Conservation (phyloP, 2,888 invertebrate species). For the Amblyjoppa fuscipennis region DNA sequence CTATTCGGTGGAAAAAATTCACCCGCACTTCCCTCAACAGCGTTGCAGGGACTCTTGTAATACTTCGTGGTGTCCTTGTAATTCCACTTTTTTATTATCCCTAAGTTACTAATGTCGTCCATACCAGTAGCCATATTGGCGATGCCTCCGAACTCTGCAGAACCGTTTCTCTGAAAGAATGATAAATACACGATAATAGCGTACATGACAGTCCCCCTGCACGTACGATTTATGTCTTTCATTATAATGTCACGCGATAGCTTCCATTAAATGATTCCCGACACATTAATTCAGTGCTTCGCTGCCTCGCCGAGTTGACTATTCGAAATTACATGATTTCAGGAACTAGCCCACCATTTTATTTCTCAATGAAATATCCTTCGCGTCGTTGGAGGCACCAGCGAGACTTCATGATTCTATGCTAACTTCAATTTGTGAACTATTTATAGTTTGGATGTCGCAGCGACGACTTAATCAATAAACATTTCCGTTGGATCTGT, state of each 20-base stretch:
- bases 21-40: slow-evolving; percentile 91
- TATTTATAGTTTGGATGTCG: slow-evolving; percentile 9
- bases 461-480: slow-evolving; percentile 76
- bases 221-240: neutral
- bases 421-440: slow-evolving; percentile 2
- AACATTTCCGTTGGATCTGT: slow-evolving; percentile 77
- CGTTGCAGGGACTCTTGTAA: slow-evolving; percentile 87
- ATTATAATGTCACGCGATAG: neutral
- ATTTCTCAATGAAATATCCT: neutral
- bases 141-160: slow-evolving; percentile 90
- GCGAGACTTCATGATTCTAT: neutral
- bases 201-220: neutral
- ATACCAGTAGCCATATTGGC: slow-evolving; percentile 92
- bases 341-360: neutral
- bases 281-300: neutral
- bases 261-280: neutral
- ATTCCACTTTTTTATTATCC: slow-evolving; percentile 91
- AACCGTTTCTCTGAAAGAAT: slow-evolving; percentile 90
- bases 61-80: slow-evolving; percentile 87
- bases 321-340: neutral
- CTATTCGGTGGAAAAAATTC: slow-evolving; percentile 92
- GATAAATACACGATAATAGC: slow-evolving; percentile 1
- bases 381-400: neutral
- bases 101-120: slow-evolving; percentile 88
- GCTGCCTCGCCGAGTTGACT: neutral